phyloP scores from a whole-genome alignment of 1,140 invertebrate species.

The Chlorops oryzae region DNA sequence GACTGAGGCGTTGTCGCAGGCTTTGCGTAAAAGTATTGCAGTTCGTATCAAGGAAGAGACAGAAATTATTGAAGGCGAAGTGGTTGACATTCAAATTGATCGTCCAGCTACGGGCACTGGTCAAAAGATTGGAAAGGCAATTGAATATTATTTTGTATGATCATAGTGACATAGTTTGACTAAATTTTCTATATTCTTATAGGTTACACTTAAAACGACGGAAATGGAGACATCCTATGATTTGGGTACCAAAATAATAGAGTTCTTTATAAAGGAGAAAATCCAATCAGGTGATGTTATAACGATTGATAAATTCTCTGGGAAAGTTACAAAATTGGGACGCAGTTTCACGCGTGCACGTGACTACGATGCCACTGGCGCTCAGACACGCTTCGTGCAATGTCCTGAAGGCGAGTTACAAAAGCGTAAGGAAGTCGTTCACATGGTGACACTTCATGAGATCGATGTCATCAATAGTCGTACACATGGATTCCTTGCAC shows the following conservation, averaged over 20 bases:
- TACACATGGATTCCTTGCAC: slow-evolving; percentile 93
- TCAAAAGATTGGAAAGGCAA: slow-evolving; percentile 76
- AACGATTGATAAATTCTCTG: slow-evolving; percentile 96
- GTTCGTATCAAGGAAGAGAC: slow-evolving; percentile 98
- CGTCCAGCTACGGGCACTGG: slow-evolving; percentile 85
- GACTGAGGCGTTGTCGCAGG: slow-evolving; percentile 95
- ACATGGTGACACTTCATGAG: slow-evolving; percentile 97
- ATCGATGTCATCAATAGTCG: slow-evolving; percentile 97
- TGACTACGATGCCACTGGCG: slow-evolving; percentile 95
- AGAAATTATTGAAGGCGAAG: slow-evolving; percentile 98
- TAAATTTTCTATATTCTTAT: neutral
- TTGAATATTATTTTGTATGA: neutral
- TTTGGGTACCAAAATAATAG: slow-evolving; percentile 97
- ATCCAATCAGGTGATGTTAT: slow-evolving; percentile 95
- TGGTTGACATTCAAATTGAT: slow-evolving; percentile 96
- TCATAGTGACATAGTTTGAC: neutral
- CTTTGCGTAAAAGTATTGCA: slow-evolving; percentile 95
- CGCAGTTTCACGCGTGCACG: slow-evolving; percentile 90
- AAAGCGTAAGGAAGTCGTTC: slow-evolving; percentile 98
- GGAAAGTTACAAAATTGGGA: slow-evolving; percentile 92
- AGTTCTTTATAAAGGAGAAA: slow-evolving; percentile 94
- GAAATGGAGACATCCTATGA: slow-evolving; percentile 99
- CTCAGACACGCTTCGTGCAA: slow-evolving; percentile 91
- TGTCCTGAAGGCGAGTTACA: slow-evolving; percentile 98
- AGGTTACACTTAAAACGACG: slow-evolving; percentile 91